Conservation (phyloP, 2,113 vertebrate genomes). For the Falco punctatus region DNA sequence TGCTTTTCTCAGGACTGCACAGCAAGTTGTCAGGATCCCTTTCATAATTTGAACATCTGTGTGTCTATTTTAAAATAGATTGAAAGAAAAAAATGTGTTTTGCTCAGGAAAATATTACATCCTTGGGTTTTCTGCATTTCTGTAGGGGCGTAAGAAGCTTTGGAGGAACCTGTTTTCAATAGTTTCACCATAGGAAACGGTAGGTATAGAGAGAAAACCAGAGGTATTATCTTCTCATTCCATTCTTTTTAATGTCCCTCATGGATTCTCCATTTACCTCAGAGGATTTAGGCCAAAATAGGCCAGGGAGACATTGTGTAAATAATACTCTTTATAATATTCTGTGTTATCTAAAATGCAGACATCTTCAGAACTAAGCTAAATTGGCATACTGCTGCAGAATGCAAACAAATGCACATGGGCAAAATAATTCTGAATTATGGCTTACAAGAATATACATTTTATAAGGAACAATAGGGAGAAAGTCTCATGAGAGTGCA, state of each 20-base stretch:
- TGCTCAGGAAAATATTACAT: not conserved
- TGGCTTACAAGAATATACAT: not conserved
- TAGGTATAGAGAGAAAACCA: not conserved
- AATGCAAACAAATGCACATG: not conserved
- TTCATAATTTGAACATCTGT: not conserved
- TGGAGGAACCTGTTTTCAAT: not conserved
- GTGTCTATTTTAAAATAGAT: not conserved
- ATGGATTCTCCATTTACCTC: not conserved
- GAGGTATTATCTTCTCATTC: not conserved
- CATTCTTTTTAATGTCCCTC: not conserved
- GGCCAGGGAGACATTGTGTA: not conserved
- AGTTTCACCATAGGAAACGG: not conserved
- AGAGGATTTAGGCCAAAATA: not conserved
- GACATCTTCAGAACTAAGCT: not conserved
- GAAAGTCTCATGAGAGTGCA: not conserved
- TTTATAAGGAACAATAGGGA: not conserved
- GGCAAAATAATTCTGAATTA: constrained; percentile 5
- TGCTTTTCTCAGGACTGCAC: not conserved
- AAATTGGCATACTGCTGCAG: not conserved
- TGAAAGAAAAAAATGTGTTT: not conserved
- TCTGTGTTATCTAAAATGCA: not conserved
- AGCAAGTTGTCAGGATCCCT: not conserved
- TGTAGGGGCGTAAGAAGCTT: not conserved
- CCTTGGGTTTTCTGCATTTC: not conserved
- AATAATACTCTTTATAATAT: not conserved